Evolutionary conservation across 2,113 vertebrate genomes (phyloP).

Genomic region (Pipra filicauda): DNA sequence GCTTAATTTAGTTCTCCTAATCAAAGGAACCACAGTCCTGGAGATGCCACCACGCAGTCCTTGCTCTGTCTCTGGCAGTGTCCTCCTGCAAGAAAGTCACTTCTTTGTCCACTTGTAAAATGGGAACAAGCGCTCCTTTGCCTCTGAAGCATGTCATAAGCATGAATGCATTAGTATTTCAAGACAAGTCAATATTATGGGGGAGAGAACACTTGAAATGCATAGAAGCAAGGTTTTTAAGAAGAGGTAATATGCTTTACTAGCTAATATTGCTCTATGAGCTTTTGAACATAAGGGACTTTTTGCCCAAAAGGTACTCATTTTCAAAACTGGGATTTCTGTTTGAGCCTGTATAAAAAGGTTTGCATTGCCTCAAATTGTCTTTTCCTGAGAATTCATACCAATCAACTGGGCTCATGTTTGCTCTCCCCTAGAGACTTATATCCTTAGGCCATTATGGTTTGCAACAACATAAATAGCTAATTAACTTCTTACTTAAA

Average conservation of each 20-base stretch:
- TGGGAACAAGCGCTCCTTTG: background rate
- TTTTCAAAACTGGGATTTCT: background rate
- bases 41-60: background rate
- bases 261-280: background rate
- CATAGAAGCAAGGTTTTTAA: background rate
- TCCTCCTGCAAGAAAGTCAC: background rate
- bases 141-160: background rate
- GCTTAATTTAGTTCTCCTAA: background rate
- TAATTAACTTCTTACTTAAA: constrained; percentile 64
- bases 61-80: background rate
- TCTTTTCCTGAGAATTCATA: background rate
- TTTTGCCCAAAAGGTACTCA: background rate
- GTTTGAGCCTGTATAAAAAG: background rate
- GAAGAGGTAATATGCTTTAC: background rate
- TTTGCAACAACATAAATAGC: constrained; percentile 45
- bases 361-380: background rate
- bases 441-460: constrained; percentile 27
- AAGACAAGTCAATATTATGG: background rate
- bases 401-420: background rate
- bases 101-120: background rate
- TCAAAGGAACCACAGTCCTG: background rate
- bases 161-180: background rate
- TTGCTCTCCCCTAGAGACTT: constrained; percentile 1
- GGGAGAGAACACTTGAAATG: background rate
- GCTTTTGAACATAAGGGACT: background rate